Evolutionary conservation across 2,888 invertebrate genomes (phyloP), one percentile per base, ranked within the genome.

Genomic region (Nemapogon koenigi): DNA sequence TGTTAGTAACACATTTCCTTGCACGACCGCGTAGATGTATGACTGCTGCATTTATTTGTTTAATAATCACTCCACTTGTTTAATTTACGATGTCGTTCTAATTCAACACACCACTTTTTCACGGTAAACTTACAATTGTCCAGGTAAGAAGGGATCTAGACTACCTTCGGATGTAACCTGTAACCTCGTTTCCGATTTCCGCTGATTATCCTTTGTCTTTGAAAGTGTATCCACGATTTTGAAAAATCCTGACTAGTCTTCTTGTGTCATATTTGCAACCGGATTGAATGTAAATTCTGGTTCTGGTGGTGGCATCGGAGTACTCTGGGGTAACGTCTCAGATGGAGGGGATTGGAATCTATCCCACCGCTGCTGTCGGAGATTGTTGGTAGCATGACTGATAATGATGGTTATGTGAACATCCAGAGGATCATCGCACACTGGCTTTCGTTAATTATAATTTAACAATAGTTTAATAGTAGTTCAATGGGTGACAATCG

Each of bases 81-180:
- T 8, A 35, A 15, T 18, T 16, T 19, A 6, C 22, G 13, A 13
- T 43, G 43, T 16, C 41, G n/a, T 16, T 46, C 45, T 10, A 46
- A 38, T 29, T 46, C 45, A 7, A 45, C 43, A 30, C 45, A 46
- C 45, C 46, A 46, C 22, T 46, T 43, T 2, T 30, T 38, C n/a
- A 38, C 41, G 8, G 45, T 45, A 17, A 44, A 44, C 7, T 31
- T 10, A 15, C 13, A 40, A 15, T 44, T 41, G 30, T 47, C 45
- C 16, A 42, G 45, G 36, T 22, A 22, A 22, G 10, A 22, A 22
- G 22, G 22, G 22, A 22, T 22, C 6, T 22, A 22, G 10, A 22
- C 22, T 7, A 7, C 22, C 10, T 22, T 22, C 22, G 22, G 22
- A 22, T n/a, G n/a, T n/a, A n/a, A n/a, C n/a, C n/a, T 22, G 22